Base-by-base conservation (phyloP, 2,113 vertebrate species). In the Carassius auratus region DNA sequence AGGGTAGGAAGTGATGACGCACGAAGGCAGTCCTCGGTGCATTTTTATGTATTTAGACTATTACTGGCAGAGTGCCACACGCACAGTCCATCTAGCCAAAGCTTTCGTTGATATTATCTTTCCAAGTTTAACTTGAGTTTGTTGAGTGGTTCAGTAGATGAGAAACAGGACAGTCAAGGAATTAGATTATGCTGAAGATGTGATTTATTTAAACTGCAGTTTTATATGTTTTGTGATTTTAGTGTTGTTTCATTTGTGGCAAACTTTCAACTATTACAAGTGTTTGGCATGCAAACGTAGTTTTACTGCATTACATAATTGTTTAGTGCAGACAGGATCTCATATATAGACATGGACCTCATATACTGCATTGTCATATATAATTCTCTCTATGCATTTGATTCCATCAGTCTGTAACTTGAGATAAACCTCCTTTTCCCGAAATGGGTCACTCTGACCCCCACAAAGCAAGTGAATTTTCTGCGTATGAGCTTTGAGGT, bases 1-100 rank as follows among this genome's bases (percentile, higher is more conserved):
- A 71, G 48, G 64, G 48, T 38, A 55, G 48, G 26, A 82, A 38
- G 64, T 38, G 12, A 69, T 82, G 80, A 82, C 48, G 80, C 80
- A 82, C 64, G 6, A 26, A 55, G 48, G 15, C 9, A 36, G 26
- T 78, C 52, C 76, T 78, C 76, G 48, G 48, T 57, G 3, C 15
- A 71, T 71, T 82, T 71, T 82, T 71, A 82, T 71, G 62, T 55
- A 55, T 52, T 82, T 71, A 33, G 26, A 69, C 14, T 9, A 30
- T 68, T 52, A 2, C 26, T 82, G 80, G 64, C 62, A 23, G 8
- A 7, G 42, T 8, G 80, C 64, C 64, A 82, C 80, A 82, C 10
- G 64, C 33, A 36, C 26, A 55, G 38, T 55, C 5, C 23, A 52
- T 36, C 42, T 48, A 23, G 50, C 50, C 9, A 52, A 52, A 33